A percentile compares a stretch with the other conserved stretches of the same genome.
Evolutionary conservation across 1,140 invertebrate species (phyloP).

Genomic region (Saxidomus purpurata): DNA sequence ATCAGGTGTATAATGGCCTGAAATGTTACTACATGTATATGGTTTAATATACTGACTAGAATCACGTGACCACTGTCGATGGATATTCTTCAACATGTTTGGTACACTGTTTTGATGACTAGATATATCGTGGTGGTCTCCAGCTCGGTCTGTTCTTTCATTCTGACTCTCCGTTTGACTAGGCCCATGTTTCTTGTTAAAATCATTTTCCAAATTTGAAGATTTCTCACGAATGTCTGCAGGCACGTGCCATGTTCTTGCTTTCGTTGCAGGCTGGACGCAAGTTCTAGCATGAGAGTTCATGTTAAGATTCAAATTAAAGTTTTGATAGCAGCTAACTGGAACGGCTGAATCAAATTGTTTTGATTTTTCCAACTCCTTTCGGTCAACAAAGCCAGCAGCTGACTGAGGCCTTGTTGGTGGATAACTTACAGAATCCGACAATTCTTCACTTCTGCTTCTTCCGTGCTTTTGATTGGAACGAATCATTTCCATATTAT

Average conservation of each 20-base stretch:
- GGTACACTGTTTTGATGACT: neutral
- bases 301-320: neutral
- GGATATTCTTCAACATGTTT: neutral
- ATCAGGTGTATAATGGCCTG: neutral
- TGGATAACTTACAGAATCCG: neutral
- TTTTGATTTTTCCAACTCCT: neutral
- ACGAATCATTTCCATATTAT: neutral
- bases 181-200: neutral
- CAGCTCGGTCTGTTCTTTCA: neutral
- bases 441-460: constrained; percentile 40
- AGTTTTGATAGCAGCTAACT: neutral
- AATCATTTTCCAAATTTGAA: too few species aligned
- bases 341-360: neutral
- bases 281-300: neutral
- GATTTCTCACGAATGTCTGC: neutral
- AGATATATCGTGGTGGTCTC: neutral
- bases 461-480: constrained; percentile 1
- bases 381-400: neutral
- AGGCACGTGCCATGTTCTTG: constrained; percentile 49
- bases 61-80: neutral
- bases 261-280: neutral
- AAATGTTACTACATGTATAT: neutral
- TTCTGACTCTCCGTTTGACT: neutral
- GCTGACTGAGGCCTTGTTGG: neutral
- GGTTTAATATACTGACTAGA: constrained; percentile 18